Percentiles rank a stretch among this genome's conserved stretches.
phyloP scores from a whole-genome alignment of 2,888 invertebrate genomes.

The Muscina levida region DNA sequence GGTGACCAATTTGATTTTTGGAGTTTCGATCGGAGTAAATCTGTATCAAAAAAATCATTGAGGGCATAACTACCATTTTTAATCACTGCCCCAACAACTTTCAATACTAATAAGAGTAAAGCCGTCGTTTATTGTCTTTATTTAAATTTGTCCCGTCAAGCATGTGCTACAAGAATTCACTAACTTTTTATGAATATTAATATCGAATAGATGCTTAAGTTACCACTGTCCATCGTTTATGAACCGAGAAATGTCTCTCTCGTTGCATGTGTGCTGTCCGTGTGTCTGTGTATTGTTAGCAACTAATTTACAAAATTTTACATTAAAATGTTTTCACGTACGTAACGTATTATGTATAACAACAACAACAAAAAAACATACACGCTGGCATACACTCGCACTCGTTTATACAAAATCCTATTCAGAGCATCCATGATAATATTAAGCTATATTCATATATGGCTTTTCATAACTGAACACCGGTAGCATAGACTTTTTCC shows the following conservation, averaged over 20 bases:
- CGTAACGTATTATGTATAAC: not conserved
- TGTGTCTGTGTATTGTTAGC: constrained; percentile 43
- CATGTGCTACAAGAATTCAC: no score
- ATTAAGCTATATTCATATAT: constrained; percentile 50
- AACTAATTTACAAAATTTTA: constrained; percentile 45
- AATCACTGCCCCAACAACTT: no score
- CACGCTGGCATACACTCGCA: not conserved
- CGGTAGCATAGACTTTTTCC: not conserved
- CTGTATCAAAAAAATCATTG: no score
- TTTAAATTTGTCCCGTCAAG: no score
- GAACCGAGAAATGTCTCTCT: not conserved
- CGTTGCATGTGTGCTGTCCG: not conserved
- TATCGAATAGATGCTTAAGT: no score
- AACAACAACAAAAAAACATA: not conserved
- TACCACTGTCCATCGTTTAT: constrained; percentile 18
- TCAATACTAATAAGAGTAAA: no score
- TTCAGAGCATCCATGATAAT: constrained; percentile 26
- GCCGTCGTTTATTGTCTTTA: no score
- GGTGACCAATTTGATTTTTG: no score
- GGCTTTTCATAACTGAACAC: constrained; percentile 36
- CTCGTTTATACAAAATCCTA: not conserved
- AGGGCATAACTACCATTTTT: no score
- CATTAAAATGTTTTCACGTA: constrained; percentile 46
- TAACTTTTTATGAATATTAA: no score
- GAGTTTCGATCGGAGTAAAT: no score